Evolutionary conservation across 2,888 invertebrate species (phyloP), one percentile per base, ranked within the genome.

Genomic region (Eilema griseolum): DNA sequence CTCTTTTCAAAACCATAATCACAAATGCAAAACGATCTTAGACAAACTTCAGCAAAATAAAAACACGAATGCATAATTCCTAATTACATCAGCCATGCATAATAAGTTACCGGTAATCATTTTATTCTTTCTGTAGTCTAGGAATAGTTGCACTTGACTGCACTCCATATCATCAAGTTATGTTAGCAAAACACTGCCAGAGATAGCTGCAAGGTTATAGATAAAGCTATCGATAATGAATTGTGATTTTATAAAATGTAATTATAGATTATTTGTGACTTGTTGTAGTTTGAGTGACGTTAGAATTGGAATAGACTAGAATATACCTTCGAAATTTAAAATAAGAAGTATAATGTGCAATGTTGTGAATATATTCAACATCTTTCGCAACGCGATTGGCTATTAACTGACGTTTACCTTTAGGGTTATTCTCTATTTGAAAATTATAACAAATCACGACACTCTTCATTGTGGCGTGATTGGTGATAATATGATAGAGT

Each of bases 221-320:
- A 81, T 80, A 81, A 37, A 76, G 70, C 11, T 78, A 81, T 78
- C 75, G 65, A 75, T 80, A 74, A 61, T 73, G 31, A 31, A 31
- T 77, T 72, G 77, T 76, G 77, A 81, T 81, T 81, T 77, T 76
- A 76, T 79, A 73, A 69, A 61, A 20, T 64, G 60, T 60, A 52
- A 64, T 26, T 60, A 66, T 28, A n/a, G 12, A 59, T 63, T 63
- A 23, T 67, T 63, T 46, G 46, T 46, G 20, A 16, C 20, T 46
- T 46, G 20, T 46, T 46, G 20, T 16, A 20, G 20, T 20, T 46
- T 46, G 46, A 46, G 20, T 46, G 46, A 46, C 46, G 41, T 20
- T 46, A 16, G 46, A 46, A 46, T 7, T 46, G 16, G 4, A 41
- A 41, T 41, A 41, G 41, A 4, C 41, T 41, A 41, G 41, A 41